Evolutionary conservation across 2,113 vertebrate genomes (phyloP), one percentile per base, ranked within the genome.

Genomic region (Mormyrus iriodes): DNA sequence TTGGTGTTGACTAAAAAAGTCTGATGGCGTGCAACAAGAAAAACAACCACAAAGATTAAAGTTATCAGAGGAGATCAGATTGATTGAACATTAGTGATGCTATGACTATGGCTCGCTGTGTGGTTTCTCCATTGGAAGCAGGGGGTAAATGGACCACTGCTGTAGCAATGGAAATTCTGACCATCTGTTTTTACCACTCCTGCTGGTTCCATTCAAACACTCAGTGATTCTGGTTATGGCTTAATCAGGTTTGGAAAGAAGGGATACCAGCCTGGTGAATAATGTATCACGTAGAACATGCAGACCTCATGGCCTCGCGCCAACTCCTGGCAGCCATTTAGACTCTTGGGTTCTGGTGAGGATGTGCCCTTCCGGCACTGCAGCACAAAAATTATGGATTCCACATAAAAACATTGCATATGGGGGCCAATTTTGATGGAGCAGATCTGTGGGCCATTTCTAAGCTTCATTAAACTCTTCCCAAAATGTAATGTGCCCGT

Each of bases 161-260:
- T 61, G 52, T 27, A 61, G 42, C 48, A 44, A 48, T 8, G 53
- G 58, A 46, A n/a, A 58, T 69, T 17, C 69, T 49, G 27, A 27
- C 21, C 85, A 35, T 52, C 31, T 48, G 3, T 3, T n/a, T 51
- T 24, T 48, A 31, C 46, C 49, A 44, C 49, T n/a, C 15, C 24
- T 31, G 39, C 24, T 55, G n/a, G 44, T 0, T 39, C 4, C 48
- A 53, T 44, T 19, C 39, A 82, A 39, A 76, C 27, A 10, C 12
- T 31, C 61, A 49, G 39, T 39, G 88, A 24, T 46, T 53, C 51
- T 48, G 79, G 58, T 65, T 85, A 84, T 42, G 10, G 51, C 42
- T 83, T 85, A 89, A 85, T 89, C 19, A 48, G 39, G 42, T 85
- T 46, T 89, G 88, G 52, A 48, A 24, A 27, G 12, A n/a, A 82